Conservation (phyloP, 2,888 invertebrate genomes). For the Amblyjoppa proteus region DNA sequence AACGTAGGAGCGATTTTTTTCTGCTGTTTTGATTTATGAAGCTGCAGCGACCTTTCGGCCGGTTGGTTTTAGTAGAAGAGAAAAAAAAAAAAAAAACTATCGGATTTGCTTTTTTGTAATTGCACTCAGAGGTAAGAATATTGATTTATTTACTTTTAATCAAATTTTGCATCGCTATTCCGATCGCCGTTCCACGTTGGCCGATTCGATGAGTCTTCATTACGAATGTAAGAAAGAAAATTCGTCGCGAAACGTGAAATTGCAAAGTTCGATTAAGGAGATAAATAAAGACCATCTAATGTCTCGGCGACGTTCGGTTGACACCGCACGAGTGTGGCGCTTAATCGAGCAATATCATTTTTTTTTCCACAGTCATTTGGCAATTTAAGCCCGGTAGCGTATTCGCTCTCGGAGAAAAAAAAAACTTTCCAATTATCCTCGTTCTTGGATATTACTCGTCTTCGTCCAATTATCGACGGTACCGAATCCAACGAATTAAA, state of each 20-base stretch:
- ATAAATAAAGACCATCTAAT: background rate
- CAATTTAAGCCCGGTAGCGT: background rate
- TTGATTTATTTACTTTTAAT: too few species aligned
- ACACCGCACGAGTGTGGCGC: background rate
- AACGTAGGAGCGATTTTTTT: background rate
- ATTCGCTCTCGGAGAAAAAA: background rate
- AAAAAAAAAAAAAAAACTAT: too few species aligned
- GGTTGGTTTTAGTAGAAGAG: background rate
- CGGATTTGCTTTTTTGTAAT: background rate
- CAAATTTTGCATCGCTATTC: too few species aligned
- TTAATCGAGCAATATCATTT: background rate
- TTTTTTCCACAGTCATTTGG: background rate
- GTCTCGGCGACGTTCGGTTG: background rate
- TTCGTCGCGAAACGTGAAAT: background rate
- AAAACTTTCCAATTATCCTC: slow-evolving; percentile 42
- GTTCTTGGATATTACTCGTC: slow-evolving; percentile 23
- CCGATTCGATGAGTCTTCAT: background rate
- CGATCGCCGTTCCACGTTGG: too few species aligned
- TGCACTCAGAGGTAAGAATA: too few species aligned
- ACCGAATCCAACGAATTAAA: background rate
- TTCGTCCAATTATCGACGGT: slow-evolving; percentile 40
- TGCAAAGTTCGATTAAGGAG: background rate
- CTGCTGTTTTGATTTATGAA: background rate
- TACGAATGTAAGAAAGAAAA: background rate
- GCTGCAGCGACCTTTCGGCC: background rate